These are phyloP conservation scores for Sebastes variabilis DNA, from an alignment of 2,797 vertebrate genomes.

Conservation along the genomic window DNA sequence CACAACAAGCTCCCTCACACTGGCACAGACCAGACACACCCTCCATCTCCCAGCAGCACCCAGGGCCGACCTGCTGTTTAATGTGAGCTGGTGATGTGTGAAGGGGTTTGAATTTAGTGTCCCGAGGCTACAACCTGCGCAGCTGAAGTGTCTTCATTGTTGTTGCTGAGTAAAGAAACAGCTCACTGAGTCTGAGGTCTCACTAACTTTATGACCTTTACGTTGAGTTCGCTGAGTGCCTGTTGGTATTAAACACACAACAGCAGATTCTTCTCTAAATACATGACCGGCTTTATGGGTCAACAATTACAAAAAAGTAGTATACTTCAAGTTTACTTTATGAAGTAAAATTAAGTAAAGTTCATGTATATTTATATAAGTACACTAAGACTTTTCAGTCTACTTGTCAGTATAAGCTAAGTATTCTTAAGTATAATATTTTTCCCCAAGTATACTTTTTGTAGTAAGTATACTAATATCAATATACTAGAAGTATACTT, in stretches of 20 bases:
- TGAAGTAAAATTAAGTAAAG: no score
- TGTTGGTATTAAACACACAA: constrained; percentile 19
- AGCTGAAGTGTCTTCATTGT: neutral
- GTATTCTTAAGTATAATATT: no score
- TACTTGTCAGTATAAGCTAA: no score
- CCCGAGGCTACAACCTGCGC: neutral
- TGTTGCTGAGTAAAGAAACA: no score
- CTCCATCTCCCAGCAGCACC: neutral
- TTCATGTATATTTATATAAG: no score
- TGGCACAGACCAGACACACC: constrained; percentile 65
- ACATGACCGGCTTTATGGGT: neutral
- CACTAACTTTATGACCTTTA: neutral
- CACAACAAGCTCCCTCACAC: constrained; percentile 25
- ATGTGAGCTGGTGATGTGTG: constrained; percentile 33
- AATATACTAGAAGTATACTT: rapidly evolving
- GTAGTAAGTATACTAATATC: no score
- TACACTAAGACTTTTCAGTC: no score
- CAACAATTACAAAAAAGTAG: no score
- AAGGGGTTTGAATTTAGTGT: constrained; percentile 31
- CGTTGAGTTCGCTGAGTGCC: neutral
- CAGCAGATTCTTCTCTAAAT: neutral
- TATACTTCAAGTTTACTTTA: no score
- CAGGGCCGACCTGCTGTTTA: neutral
- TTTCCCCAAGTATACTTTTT: no score
- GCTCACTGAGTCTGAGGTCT: neutral